Base-by-base conservation (phyloP, 2,888 invertebrate species). In the Allolobophora icterica region DNA sequence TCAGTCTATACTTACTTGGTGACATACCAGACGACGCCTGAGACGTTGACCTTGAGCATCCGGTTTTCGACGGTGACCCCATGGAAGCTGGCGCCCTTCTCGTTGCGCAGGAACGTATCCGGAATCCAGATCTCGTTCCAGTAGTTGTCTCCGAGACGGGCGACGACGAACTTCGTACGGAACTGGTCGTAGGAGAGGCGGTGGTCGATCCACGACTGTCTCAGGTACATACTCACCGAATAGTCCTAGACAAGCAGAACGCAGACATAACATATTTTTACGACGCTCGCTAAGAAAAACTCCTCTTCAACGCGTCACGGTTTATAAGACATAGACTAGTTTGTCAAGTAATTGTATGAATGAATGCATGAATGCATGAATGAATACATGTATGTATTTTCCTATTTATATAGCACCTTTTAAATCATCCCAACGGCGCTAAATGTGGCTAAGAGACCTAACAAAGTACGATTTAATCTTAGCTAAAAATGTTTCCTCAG, bases 151-250 rank as follows among this genome's bases (percentile, higher is more conserved):
- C 93, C 92, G 30, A 93, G 92, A 83, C 91, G 91, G 19, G 92
- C 90, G 15, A 71, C 89, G 5, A 38, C 35, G 52, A 58, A 71
- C 38, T 71, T 90, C 38, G 52, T 90, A 45, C 45, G 89, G 90
- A 89, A 45, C n/a, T 45, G 35, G 24, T 35, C 21, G 90, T 92
- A 93, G 5, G 40, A 30, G 38, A 94, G 92, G 21, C 94, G 91
- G 0, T 90, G 90, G 90, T 93, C 93, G 15, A 30, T 30, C 93
- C 93, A 93, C 15, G 84, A 42, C 90, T 93, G 93, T 1, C 93
- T 91, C 34, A 93, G 92, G 90, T 93, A 93, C 89, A 93, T 91
- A 90, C 92, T 93, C 30, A 93, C 92, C 34, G 91, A 90, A 91
- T 92, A 93, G 90, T 93, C 93, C 93, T 93, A 91, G 3, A 30